Base-by-base conservation (phyloP, 2,888 invertebrate genomes). In the Eupithecia abbreviata region DNA sequence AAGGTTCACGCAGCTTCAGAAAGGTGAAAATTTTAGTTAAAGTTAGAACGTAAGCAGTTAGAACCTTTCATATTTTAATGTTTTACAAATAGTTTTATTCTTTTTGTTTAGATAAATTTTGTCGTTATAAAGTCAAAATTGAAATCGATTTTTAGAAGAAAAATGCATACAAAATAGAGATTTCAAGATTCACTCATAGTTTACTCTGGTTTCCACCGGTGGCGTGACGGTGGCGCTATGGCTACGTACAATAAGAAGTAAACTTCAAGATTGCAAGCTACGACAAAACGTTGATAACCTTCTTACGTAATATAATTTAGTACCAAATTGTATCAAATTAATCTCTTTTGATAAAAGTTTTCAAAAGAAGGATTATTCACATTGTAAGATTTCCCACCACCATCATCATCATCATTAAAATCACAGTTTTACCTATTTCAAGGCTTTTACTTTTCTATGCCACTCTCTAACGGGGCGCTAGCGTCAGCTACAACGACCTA, bases 1-100 rank as follows among this genome's bases (percentile, higher is more conserved):
- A 30, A 47, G 76, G 76, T 78, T 78, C 76, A 42, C 68, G 12
- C 55, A 49, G 30, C 67, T 67, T 12, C 69, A 4, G 18, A 45
- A 18, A 43, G 45, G n/a, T 62, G 30, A 62, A 30, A 30, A 30
- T 68, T 68, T n/a, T n/a, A 18, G 42, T 66, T n/a, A 4, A 3
- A n/a, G n/a, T 9, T 15, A 15, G 43, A 67, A 43, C 43, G 13
- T 45, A n/a, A 42, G 12, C 12, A 41, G 66, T 6, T 42, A n/a
- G 30, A 41, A 41, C 41, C 45, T 43, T 18, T 9, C 15, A 12
- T 10, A 4, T 3, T 45, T 4, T 18, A 15, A 43, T 7, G 67
- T 67, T 18, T 68, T 68, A 0, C 42, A 15, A 15, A n/a, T n/a
- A 30, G n/a, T 10, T 62, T 62, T 62, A 30, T 58, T 18, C 3